Conservation (phyloP, 2,888 invertebrate species). For the Eupeodes luniger region DNA sequence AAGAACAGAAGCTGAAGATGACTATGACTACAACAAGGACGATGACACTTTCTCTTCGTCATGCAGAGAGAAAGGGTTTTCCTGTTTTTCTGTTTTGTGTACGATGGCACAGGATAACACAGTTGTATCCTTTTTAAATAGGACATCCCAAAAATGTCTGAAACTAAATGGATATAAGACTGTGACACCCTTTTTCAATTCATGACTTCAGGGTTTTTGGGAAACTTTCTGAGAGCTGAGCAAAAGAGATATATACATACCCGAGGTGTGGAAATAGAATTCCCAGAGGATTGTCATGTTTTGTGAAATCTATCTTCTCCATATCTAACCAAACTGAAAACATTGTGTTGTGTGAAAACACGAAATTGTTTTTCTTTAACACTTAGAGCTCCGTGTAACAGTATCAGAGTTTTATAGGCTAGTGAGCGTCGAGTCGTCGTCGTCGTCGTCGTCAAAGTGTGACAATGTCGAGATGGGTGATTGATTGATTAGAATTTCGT, state of each 20-base stretch:
- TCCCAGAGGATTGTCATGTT: constrained; percentile 53
- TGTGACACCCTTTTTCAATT: constrained; percentile 64
- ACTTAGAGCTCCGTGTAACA: constrained; percentile 49
- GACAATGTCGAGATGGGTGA: constrained; percentile 77
- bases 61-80: constrained; percentile 67
- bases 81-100: constrained; percentile 55
- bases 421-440: constrained; percentile 27
- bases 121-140: constrained; percentile 65
- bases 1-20: constrained; percentile 23
- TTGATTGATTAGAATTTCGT: constrained; percentile 84
- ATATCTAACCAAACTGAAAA: not conserved
- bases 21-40: constrained; percentile 10
- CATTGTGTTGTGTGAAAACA: constrained; percentile 63
- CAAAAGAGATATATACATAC: not conserved
- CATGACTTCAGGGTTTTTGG: constrained; percentile 1
- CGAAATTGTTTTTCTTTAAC: constrained; percentile 70
- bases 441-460: constrained; percentile 38
- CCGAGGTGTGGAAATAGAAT: constrained; percentile 50
- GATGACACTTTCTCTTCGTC: not conserved
- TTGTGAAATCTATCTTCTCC: constrained; percentile 18
- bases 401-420: not conserved
- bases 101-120: constrained; percentile 47
- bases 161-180: constrained; percentile 29
- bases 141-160: constrained; percentile 62
- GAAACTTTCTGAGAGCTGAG: not conserved